Percentiles rank a stretch among this genome's conserved stretches.
Evolutionary conservation across 2,797 vertebrate species (phyloP).

Genomic region (Sebastes kiyomatsui): DNA sequence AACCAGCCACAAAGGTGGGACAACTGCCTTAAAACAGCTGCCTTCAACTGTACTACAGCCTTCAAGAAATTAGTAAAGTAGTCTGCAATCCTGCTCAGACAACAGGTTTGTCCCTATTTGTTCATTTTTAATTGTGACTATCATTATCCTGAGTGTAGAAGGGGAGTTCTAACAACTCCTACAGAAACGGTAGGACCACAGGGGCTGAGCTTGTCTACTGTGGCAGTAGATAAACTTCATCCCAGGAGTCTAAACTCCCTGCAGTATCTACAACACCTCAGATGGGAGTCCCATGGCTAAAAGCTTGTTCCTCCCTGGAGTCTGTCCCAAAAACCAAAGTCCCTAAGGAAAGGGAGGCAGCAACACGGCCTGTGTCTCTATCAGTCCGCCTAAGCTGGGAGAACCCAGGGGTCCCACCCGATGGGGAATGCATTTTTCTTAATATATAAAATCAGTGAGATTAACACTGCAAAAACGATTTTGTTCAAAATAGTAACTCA

Average conservation of each 20-base stretch:
- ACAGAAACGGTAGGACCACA: neutral
- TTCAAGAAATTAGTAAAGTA: neutral
- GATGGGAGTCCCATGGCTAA: conserved; percentile 7
- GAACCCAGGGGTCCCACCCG: neutral
- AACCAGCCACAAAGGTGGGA: neutral
- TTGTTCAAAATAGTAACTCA: neutral
- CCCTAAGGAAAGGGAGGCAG: conserved; percentile 10
- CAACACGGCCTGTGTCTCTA: neutral
- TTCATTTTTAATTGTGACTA: neutral
- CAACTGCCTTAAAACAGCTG: neutral
- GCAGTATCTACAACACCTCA: conserved; percentile 4
- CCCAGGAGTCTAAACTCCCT: conserved; percentile 7
- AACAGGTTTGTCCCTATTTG: neutral
- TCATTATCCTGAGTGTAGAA: neutral
- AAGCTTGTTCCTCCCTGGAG: conserved; percentile 11
- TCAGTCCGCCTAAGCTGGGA: conserved; percentile 10
- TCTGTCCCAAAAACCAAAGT: conserved; percentile 2
- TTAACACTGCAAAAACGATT: neutral
- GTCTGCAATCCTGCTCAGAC: neutral
- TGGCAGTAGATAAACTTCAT: neutral
- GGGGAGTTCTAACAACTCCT: neutral
- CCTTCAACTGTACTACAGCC: neutral
- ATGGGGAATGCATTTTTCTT: neutral
- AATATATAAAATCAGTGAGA: neutral
- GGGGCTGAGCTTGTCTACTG: neutral